phyloP scores from a whole-genome alignment of 2,797 vertebrate genomes.

The Botia almorhae region DNA sequence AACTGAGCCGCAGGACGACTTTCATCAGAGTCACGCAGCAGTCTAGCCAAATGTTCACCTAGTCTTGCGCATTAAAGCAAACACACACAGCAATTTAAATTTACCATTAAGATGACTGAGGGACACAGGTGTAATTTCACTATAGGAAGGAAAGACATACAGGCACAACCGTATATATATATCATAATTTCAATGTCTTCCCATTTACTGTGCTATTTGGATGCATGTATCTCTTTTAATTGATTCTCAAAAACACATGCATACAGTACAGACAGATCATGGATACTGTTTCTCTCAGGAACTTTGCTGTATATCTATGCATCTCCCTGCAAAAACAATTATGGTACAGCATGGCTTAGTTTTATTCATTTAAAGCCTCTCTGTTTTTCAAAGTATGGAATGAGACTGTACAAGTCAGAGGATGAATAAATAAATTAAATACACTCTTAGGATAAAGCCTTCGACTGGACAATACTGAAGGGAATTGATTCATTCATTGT shows the following conservation, averaged over 20 bases:
- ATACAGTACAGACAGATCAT: neutral
- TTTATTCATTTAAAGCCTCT: constrained; percentile 43
- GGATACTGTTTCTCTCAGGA: constrained; percentile 65
- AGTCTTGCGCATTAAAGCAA: constrained; percentile 52
- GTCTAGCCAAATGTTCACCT: constrained; percentile 89
- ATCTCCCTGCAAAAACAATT: constrained; percentile 24
- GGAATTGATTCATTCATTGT: constrained; percentile 39
- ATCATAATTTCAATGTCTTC: neutral
- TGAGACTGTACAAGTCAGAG: neutral
- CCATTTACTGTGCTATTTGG: neutral
- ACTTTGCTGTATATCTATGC: constrained; percentile 52
- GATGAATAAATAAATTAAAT: constrained; percentile 13
- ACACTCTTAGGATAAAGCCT: neutral
- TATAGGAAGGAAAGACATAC: neutral
- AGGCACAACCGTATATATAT: neutral
- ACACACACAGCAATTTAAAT: constrained; percentile 19
- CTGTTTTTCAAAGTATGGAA: too few species aligned
- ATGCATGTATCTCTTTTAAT: neutral
- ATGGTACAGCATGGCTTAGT: constrained; percentile 51
- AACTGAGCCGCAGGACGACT: constrained; percentile 93
- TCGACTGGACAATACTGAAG: neutral
- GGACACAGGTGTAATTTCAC: neutral
- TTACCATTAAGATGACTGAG: neutral
- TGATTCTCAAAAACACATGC: neutral
- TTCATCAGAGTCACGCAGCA: constrained; percentile 98